Percentiles rank a stretch among this genome's conserved stretches.
These are phyloP conservation scores for Sarcoramphus papa DNA, from an alignment of 2,797 vertebrate species.

Conservation along the genomic window DNA sequence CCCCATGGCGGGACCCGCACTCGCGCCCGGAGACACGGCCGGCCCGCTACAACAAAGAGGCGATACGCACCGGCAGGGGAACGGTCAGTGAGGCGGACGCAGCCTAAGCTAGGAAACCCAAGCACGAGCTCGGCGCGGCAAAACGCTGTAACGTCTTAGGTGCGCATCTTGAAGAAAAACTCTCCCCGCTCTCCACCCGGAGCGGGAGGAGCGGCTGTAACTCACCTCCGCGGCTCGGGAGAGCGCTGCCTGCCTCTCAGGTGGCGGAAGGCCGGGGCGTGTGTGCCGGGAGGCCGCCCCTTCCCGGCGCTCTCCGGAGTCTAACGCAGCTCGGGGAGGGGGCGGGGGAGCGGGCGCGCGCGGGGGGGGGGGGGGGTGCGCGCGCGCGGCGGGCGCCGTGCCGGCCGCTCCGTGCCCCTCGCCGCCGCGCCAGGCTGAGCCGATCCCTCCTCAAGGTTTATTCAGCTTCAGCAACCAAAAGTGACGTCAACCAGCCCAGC, in stretches of 20 bases:
- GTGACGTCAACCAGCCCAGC: conserved; percentile 86
- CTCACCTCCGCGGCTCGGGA: neutral
- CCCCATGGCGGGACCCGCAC: conserved; percentile 40
- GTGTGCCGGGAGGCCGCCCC: neutral
- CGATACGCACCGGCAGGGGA: neutral
- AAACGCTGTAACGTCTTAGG: neutral
- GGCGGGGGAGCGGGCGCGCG: neutral
- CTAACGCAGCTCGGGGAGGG: neutral
- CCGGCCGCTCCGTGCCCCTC: neutral
- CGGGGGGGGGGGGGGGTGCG: neutral
- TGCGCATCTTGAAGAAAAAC: neutral
- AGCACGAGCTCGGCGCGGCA: neutral
- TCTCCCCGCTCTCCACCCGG: too few species aligned
- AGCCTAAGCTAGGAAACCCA: neutral
- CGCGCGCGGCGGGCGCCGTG: neutral
- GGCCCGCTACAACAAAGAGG: conserved; percentile 66
- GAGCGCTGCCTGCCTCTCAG: neutral
- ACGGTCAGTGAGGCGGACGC: neutral
- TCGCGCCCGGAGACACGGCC: neutral
- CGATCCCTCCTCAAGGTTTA: neutral
- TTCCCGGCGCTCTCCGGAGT: neutral
- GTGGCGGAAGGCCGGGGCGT: neutral
- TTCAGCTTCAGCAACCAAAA: neutral
- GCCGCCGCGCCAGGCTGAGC: neutral
- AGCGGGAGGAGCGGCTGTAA: neutral